phyloP scores from a whole-genome alignment of 1,140 invertebrate genomes.

The Sminthurides bifidus region DNA sequence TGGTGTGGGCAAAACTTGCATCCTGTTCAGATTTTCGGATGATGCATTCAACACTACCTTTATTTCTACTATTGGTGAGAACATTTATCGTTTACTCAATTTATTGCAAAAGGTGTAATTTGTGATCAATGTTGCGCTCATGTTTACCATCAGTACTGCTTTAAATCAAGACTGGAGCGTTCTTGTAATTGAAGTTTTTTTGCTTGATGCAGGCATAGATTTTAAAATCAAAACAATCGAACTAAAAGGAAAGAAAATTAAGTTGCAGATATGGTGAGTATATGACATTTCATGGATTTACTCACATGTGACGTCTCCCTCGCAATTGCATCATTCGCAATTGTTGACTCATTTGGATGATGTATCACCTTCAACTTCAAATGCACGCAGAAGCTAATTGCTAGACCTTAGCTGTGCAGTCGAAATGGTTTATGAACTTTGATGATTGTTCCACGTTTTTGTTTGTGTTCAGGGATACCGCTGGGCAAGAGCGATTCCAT shows the following conservation, averaged over 20 bases:
- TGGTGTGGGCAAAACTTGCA: constrained; percentile 93
- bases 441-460: constrained; percentile 3
- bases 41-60: constrained; percentile 98
- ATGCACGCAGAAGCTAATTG: neutral
- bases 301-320: too few relatives aligned
- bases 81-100: constrained; percentile 32
- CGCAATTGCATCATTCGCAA: too few relatives aligned
- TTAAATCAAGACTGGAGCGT: too few relatives aligned
- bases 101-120: neutral
- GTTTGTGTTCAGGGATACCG: constrained; percentile 61
- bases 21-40: constrained; percentile 94
- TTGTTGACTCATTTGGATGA: too few relatives aligned
- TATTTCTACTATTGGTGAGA: constrained; percentile 97
- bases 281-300: too few relatives aligned
- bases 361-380: neutral
- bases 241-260: constrained; percentile 93
- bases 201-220: constrained; percentile 74
- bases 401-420: too few relatives aligned
- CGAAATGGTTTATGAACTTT: neutral
- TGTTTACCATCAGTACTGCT: too few relatives aligned
- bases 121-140: neutral
- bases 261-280: constrained; percentile 87
- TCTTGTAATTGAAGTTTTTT: constrained; percentile 31
- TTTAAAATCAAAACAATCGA: constrained; percentile 99
- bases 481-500: constrained; percentile 88